Percentiles rank a stretch among this genome's conserved stretches.
These are phyloP conservation scores for Bibio marci DNA, from an alignment of 2,888 invertebrate genomes.

Conservation along the genomic window DNA sequence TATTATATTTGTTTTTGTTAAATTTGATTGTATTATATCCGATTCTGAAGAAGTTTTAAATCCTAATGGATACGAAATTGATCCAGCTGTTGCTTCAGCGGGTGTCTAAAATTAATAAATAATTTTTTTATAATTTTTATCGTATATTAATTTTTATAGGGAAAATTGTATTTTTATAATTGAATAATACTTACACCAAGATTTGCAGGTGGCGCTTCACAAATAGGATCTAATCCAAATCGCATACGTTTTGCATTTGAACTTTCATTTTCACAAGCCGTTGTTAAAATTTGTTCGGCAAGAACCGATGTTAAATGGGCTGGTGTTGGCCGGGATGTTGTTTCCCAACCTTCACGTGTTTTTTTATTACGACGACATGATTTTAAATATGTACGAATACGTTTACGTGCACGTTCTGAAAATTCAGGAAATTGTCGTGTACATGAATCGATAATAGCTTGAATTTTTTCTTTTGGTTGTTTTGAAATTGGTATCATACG, in stretches of 20 bases:
- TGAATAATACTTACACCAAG: not conserved
- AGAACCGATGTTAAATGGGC: conserved; percentile 93
- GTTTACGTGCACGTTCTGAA: conserved; percentile 82
- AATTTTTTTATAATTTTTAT: conserved; percentile 5
- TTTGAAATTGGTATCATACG: conserved; percentile 94
- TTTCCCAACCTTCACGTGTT: conserved; percentile 81
- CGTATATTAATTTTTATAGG: too few relatives aligned
- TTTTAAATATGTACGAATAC: conserved; percentile 89
- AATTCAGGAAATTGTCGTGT: conserved; percentile 94
- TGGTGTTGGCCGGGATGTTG: conserved; percentile 77
- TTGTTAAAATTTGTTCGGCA: conserved; percentile 88
- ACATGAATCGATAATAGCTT: conserved; percentile 93
- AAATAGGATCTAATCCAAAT: conserved; percentile 84
- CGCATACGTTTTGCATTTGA: conserved; percentile 95
- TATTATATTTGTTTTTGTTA: not conserved
- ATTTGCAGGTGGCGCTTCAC: conserved; percentile 56
- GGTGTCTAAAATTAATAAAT: not conserved
- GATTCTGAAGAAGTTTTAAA: not conserved
- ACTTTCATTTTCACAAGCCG: conserved; percentile 94
- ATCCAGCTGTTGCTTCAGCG: conserved; percentile 5
- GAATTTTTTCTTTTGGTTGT: conserved; percentile 95
- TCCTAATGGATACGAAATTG: conserved; percentile 7
- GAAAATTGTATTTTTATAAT: too few relatives aligned
- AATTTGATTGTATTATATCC: not conserved
- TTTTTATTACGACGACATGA: conserved; percentile 89